Evolutionary conservation across 2,888 invertebrate species (phyloP).

Genomic region (Linyphia triangularis): DNA sequence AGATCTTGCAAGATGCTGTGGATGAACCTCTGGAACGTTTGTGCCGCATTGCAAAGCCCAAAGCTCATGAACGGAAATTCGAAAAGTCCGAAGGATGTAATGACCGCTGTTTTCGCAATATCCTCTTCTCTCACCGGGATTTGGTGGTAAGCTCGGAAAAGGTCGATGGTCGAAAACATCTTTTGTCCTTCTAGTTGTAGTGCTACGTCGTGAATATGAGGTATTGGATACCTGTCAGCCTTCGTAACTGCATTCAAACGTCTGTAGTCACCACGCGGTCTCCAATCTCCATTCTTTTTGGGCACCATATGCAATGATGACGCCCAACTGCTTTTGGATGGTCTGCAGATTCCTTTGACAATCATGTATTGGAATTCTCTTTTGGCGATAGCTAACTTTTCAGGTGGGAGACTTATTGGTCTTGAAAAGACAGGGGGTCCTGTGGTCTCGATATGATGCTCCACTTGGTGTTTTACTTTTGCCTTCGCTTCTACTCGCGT

Average conservation of each 20-base stretch:
- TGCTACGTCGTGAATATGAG: background rate
- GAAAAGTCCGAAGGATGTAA: constrained; percentile 25
- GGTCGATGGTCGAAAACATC: background rate
- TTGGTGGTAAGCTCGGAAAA: constrained; percentile 7
- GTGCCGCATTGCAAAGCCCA: constrained; percentile 24
- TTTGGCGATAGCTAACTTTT: constrained; percentile 1
- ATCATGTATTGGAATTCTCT: constrained; percentile 19
- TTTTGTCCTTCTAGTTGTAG: background rate
- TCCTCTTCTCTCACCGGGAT: constrained; percentile 35
- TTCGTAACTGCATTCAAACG: background rate
- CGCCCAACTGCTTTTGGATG: constrained; percentile 38
- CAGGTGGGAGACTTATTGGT: background rate
- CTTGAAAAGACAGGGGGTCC: constrained; percentile 21
- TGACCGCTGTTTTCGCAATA: constrained; percentile 13
- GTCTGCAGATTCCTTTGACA: constrained; percentile 14
- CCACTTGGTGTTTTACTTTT: background rate
- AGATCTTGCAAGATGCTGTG: constrained; percentile 24
- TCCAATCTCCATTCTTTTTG: constrained; percentile 28
- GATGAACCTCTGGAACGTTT: constrained; percentile 32
- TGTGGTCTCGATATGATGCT: background rate
- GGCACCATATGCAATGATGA: constrained; percentile 49
- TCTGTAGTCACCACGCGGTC: constrained; percentile 36
- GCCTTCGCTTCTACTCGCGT: background rate
- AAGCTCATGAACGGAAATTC: constrained; percentile 32
- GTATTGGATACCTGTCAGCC: background rate